Percentiles rank a stretch among this genome's conserved stretches.
Conservation (phyloP, 2,113 vertebrate genomes). For the Fulmarus glacialis region DNA sequence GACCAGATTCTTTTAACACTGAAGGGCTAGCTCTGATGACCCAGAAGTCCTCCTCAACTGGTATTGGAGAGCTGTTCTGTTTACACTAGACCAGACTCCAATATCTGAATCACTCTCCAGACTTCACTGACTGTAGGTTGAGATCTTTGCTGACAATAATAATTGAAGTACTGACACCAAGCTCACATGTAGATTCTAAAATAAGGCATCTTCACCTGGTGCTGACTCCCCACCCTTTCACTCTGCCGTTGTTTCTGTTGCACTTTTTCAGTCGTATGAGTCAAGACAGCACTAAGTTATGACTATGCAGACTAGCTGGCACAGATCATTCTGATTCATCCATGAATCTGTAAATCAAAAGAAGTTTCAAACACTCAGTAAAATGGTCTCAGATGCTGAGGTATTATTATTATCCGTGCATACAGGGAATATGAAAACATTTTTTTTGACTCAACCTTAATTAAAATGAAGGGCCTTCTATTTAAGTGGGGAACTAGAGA, state of each 20-base stretch:
- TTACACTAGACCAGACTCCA: not conserved
- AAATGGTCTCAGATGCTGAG: not conserved
- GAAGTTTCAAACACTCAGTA: not conserved
- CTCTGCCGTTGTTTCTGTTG: not conserved
- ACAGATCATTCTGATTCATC: not conserved
- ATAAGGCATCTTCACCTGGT: not conserved
- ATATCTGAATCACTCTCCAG: not conserved
- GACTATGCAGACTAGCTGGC: not conserved
- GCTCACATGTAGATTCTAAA: not conserved
- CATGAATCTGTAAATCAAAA: constrained; percentile 16
- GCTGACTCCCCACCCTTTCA: not conserved
- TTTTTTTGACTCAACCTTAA: not conserved
- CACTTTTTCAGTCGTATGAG: not conserved
- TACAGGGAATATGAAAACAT: not conserved
- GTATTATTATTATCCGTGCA: no score
- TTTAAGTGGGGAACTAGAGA: not conserved
- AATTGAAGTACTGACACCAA: not conserved
- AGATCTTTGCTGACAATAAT: not conserved
- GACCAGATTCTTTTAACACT: not conserved
- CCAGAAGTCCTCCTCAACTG: not conserved
- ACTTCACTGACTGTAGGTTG: not conserved
- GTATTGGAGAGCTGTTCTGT: not conserved
- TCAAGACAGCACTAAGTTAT: not conserved
- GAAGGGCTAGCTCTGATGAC: not conserved
- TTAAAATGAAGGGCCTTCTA: not conserved